These are phyloP conservation scores for Caloenas nicobarica DNA, from an alignment of 2,113 vertebrate genomes.

Conservation along the genomic window DNA sequence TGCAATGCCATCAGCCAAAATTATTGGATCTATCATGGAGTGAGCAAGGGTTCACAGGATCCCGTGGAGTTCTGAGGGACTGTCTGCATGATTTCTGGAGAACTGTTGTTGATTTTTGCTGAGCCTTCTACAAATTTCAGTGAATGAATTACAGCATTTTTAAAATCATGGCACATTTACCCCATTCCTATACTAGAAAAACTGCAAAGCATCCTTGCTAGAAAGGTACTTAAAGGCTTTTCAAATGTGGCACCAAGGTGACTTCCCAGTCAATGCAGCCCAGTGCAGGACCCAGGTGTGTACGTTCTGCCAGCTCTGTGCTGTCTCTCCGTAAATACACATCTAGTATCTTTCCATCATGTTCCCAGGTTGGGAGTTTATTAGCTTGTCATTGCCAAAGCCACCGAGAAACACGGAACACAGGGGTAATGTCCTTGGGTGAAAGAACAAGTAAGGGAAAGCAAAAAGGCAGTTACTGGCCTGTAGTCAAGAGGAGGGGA, in stretches of 20 bases:
- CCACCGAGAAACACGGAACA: background rate
- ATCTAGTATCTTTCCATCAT: background rate
- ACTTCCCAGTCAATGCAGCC: background rate
- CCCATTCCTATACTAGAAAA: background rate
- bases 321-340: background rate
- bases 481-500: background rate
- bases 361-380: background rate
- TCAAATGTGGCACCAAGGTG: background rate
- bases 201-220: background rate
- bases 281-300: background rate
- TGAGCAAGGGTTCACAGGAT: background rate
- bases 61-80: background rate
- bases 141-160: background rate
- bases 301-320: background rate
- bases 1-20: conserved; percentile 43
- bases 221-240: background rate
- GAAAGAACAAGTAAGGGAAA: background rate
- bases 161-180: background rate
- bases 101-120: background rate
- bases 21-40: background rate
- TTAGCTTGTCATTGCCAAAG: background rate
- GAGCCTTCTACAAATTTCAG: background rate
- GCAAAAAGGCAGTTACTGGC: background rate
- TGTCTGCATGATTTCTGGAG: background rate
- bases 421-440: background rate